Conservation (phyloP, 2,113 vertebrate species). For the Eptesicus fuscus region DNA sequence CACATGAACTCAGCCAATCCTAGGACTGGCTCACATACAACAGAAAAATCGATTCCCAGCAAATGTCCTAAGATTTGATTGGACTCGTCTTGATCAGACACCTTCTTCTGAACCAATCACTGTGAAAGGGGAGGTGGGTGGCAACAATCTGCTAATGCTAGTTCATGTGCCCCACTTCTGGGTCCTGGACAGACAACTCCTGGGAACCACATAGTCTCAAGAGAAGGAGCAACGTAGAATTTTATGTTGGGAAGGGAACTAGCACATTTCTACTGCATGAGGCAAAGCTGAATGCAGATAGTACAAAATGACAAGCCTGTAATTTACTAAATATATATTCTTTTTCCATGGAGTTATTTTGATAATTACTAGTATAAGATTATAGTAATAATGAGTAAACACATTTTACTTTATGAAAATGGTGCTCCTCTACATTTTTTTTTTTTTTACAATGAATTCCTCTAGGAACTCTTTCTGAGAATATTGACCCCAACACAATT, state of each 20-base stretch:
- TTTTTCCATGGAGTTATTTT: background rate
- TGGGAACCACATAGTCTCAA: background rate
- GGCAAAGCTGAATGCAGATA: background rate
- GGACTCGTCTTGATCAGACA: background rate
- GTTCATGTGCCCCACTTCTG: background rate
- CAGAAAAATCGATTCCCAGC: background rate
- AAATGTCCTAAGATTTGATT: background rate
- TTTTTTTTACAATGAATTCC: background rate
- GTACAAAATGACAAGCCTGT: background rate
- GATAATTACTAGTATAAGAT: background rate
- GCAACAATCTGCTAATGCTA: background rate
- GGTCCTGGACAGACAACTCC: background rate
- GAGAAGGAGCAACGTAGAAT: background rate
- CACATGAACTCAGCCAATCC: background rate
- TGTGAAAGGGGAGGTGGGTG: background rate
- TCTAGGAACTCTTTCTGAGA: conserved; percentile 2
- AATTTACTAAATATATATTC: background rate
- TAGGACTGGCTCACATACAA: background rate
- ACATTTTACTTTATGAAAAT: conserved; percentile 35
- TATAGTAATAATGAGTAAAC: background rate
- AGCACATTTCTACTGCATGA: background rate
- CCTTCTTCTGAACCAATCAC: background rate
- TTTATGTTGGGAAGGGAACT: background rate
- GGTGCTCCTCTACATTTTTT: background rate
- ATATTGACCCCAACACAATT: background rate